Evolutionary conservation across 2,113 vertebrate genomes (phyloP).

Genomic region (Cepphus grylle): DNA sequence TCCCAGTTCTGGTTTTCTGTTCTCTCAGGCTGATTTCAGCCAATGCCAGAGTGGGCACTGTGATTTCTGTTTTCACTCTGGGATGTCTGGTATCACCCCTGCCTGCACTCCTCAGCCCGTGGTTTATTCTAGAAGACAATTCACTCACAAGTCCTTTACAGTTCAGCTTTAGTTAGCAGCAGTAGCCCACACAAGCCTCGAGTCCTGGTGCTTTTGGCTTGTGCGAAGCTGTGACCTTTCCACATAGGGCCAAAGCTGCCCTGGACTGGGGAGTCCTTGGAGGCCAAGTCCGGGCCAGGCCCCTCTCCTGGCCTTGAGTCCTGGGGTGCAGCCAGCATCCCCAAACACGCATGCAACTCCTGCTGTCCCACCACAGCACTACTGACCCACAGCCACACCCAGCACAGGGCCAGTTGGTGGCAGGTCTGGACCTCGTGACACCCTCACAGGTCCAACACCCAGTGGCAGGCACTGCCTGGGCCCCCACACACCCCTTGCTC

Average conservation of each 20-base stretch:
- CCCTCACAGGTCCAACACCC: accelerated
- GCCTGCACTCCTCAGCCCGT: accelerated
- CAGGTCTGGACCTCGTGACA: background rate
- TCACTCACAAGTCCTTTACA: background rate
- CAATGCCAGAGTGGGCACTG: accelerated
- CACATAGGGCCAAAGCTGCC: background rate
- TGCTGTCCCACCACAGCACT: background rate
- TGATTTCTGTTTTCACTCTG: background rate
- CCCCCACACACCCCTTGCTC: accelerated
- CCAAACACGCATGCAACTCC: background rate
- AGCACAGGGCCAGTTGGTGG: background rate
- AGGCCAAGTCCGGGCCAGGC: background rate
- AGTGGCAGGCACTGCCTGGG: background rate
- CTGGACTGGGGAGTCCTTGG: accelerated
- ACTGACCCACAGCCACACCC: background rate
- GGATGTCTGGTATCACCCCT: no score
- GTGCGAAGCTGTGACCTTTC: background rate
- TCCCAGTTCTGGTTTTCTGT: background rate
- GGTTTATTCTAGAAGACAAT: background rate
- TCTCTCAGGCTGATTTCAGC: background rate
- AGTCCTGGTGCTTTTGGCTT: background rate
- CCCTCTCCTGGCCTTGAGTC: background rate
- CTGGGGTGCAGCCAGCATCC: background rate
- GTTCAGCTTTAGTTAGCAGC: background rate
- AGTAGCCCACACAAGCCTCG: background rate